Percentiles rank a stretch among this genome's conserved stretches.
These are phyloP conservation scores for Malthinus seriepunctatus DNA, from an alignment of 2,888 invertebrate species.

Conservation along the genomic window DNA sequence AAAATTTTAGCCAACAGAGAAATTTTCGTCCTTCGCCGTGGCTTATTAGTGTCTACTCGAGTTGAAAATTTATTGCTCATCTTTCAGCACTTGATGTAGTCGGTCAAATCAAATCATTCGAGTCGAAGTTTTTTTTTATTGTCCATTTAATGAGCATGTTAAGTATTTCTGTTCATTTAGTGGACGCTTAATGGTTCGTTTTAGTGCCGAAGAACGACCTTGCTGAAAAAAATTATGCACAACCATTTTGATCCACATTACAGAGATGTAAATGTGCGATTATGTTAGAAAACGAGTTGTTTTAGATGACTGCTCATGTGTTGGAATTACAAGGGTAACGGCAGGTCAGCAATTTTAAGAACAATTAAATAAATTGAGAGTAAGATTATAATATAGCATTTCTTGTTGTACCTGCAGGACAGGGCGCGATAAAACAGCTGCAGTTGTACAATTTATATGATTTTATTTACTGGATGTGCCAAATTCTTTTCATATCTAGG, in stretches of 20 bases:
- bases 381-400: constrained; percentile 15
- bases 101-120: too few species aligned
- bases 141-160: too few species aligned
- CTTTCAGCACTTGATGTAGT: too few species aligned
- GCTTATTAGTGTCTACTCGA: too few species aligned
- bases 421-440: constrained; percentile 20
- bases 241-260: neutral
- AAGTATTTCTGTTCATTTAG: constrained; percentile 1
- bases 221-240: neutral
- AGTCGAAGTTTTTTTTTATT: too few species aligned
- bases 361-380: constrained; percentile 25
- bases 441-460: constrained; percentile 7
- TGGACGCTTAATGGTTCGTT: neutral
- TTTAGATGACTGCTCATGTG: constrained; percentile 20
- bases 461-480: constrained; percentile 18
- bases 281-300: constrained; percentile 6
- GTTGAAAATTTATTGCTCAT: too few species aligned
- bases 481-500: constrained; percentile 19
- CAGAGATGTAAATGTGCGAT: neutral
- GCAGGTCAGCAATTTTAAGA: constrained; percentile 26
- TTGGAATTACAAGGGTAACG: constrained; percentile 27
- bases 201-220: constrained; percentile 3
- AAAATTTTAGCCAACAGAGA: too few species aligned
- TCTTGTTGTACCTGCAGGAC: constrained; percentile 13
- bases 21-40: too few species aligned